phyloP scores from a whole-genome alignment of 1,140 invertebrate genomes.

The Platyscapa corneri region DNA sequence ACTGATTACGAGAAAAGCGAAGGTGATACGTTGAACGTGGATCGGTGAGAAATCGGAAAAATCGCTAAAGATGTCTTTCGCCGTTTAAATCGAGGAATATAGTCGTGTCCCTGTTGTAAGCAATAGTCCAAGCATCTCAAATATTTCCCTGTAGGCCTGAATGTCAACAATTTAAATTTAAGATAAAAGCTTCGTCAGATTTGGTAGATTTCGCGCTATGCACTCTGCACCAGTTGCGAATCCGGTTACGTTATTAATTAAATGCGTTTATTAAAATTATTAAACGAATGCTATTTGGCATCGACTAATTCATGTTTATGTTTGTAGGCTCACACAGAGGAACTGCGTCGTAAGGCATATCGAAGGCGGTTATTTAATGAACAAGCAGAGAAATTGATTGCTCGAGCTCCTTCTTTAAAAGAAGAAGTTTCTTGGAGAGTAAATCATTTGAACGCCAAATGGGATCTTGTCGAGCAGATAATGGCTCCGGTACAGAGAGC shows the following conservation, averaged over 20 bases:
- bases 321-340: conserved; percentile 83
- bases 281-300: background rate
- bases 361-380: conserved; percentile 85
- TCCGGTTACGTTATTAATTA: background rate
- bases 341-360: conserved; percentile 81
- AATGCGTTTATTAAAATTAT: conserved; percentile 12
- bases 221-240: no score
- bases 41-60: no score
- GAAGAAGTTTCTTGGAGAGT: conserved; percentile 86
- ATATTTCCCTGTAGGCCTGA: no score
- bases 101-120: no score
- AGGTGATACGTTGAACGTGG: no score
- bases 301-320: conserved; percentile 47
- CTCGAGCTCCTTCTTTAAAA: conserved; percentile 81
- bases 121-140: no score
- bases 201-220: no score
- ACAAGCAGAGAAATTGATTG: conserved; percentile 83
- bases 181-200: no score
- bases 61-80: no score
- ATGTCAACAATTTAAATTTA: no score
- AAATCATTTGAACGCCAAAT: conserved; percentile 84
- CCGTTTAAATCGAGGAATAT: no score
- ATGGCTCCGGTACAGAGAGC: conserved; percentile 72
- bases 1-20: no score
- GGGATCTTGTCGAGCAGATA: conserved; percentile 81